Base-by-base conservation (phyloP, 2,797 vertebrate species). In the Miichthys miiuy region DNA sequence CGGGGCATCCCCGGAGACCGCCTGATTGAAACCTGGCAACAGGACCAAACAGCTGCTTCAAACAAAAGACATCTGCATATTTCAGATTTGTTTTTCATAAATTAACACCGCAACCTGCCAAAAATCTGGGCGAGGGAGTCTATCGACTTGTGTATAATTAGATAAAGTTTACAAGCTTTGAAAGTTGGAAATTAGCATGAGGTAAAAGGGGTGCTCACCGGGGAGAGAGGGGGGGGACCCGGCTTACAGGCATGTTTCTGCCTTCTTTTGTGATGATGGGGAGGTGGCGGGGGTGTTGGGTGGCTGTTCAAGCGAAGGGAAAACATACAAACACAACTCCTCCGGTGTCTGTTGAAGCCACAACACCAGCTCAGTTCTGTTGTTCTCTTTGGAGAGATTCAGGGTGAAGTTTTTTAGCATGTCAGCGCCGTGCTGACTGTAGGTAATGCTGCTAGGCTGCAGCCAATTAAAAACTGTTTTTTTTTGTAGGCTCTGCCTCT, bases 41-140 rank as follows among this genome's bases (percentile, higher is more conserved):
- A 86, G 84, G 94, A 96, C 96, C 95, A 96, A 98, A 98, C 97
- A 99, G 97, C 98, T 99, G 98, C 97, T 98, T 97, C 97, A 97
- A 97, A 99, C 97, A 98, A 99, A 98, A 98, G 97, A 96, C 98
- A 98, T 99, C 97, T 99, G 97, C 97, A 99, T 98, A 98, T 97
- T 97, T 98, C 96, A 97, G 96, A 97, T 98, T 98, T 98, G 97
- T 98, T 98, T 98, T 99, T 98, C 97, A 99, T 99, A 98, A 99
- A 99, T 98, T 98, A 98, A 97, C 97, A 95, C 96, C 89, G 91
- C 97, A 97, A 97, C 96, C 97, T 98, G 97, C 97, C 97, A 98
- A 96, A 96, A 88, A 91, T 84, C 96, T 94, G 95, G 95, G 95
- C 94, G 93, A 96, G 96, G 96, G 96, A 96, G 95, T 96, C 95